phyloP scores from a whole-genome alignment of 2,888 invertebrate genomes.

The Papilio protenor region DNA sequence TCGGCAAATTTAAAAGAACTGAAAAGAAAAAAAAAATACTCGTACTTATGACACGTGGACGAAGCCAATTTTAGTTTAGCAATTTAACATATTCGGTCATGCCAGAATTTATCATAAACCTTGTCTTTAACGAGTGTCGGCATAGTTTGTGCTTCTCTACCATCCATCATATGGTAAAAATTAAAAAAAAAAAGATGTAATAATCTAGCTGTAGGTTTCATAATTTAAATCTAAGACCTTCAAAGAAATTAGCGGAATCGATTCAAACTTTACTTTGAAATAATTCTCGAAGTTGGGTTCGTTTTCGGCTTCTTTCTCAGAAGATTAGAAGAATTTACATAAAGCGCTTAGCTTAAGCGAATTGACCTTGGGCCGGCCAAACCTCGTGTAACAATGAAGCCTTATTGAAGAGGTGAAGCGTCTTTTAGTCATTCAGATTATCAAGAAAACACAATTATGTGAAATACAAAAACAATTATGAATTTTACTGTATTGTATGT shows the following conservation, averaged over 20 bases:
- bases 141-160: no score
- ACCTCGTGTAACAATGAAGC: not conserved
- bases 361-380: not conserved
- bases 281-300: not conserved
- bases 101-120: not conserved
- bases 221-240: no score
- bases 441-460: not conserved
- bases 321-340: not conserved
- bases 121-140: no score
- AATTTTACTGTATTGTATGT: not conserved
- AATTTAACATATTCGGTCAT: not conserved
- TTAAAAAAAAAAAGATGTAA: not conserved
- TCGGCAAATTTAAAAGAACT: not conserved
- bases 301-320: not conserved
- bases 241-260: no score
- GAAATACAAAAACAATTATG: not conserved
- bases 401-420: not conserved
- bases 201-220: no score
- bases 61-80: not conserved
- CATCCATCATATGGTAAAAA: not conserved
- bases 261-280: no score
- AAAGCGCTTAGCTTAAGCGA: conserved; percentile 2
- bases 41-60: not conserved
- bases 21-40: not conserved
- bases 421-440: conserved; percentile 1